phyloP scores from a whole-genome alignment of 2,888 invertebrate species.

The Lottia gigantea region DNA sequence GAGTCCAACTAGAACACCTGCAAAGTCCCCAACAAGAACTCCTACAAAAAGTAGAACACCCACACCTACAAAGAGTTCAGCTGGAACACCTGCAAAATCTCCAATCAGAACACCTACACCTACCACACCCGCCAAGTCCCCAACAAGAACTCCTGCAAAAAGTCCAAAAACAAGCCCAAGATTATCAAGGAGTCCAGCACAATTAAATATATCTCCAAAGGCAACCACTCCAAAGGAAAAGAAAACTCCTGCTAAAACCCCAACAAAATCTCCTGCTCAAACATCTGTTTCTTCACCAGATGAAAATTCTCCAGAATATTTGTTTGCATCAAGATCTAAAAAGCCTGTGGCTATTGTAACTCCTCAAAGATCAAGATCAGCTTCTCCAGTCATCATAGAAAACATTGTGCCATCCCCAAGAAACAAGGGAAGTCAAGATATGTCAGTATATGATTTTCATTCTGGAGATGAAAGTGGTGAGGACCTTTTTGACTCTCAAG shows the following conservation, averaged over 20 bases:
- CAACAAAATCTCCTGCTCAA: slow-evolving; percentile 17
- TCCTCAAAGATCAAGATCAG: slow-evolving; percentile 23
- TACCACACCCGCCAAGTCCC: not conserved
- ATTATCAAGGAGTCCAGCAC: slow-evolving; percentile 15
- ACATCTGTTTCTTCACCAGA: slow-evolving; percentile 15
- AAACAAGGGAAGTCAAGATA: not conserved
- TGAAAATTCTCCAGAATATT: not conserved
- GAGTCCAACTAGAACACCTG: slow-evolving; percentile 4
- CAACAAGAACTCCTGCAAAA: slow-evolving; percentile 4
- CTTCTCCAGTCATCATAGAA: slow-evolving; percentile 20
- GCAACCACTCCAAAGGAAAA: slow-evolving; percentile 3
- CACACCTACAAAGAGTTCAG: not conserved
- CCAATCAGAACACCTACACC: not conserved
- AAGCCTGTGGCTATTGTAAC: slow-evolving; percentile 18
- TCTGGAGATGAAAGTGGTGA: slow-evolving; percentile 6
- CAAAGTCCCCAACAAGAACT: slow-evolving; percentile 10
- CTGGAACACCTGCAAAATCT: slow-evolving; percentile 12
- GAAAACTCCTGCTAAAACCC: slow-evolving; percentile 13
- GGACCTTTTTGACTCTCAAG: slow-evolving; percentile 9
- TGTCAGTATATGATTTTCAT: not conserved
- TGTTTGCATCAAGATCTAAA: slow-evolving; percentile 16
- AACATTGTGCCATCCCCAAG: not conserved
- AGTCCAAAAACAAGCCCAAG: slow-evolving; percentile 17
- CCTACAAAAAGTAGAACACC: not conserved
- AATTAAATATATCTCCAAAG: slow-evolving; percentile 12